Percentiles rank a stretch among this genome's conserved stretches.
Conservation (phyloP, 2,113 vertebrate genomes). For the Sigmodon hispidus region DNA sequence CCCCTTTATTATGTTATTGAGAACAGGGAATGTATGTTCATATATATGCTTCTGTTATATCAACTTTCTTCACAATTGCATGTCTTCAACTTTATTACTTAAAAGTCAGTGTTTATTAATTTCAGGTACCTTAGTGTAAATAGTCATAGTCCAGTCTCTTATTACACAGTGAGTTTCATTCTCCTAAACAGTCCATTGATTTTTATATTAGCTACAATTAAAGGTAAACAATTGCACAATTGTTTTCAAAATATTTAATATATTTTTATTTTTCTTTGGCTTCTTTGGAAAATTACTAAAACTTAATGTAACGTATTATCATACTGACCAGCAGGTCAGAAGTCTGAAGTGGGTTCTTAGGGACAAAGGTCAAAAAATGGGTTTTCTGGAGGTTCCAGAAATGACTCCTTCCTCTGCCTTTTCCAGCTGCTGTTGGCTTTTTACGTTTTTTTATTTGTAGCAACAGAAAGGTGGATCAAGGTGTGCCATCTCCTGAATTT, state of each 20-base stretch:
- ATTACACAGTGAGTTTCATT: constrained; percentile 61
- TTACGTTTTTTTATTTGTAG: not conserved
- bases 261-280: not conserved
- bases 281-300: not conserved
- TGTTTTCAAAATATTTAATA: not conserved
- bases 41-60: not conserved
- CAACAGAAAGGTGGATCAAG: not conserved
- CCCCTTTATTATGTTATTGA: not conserved
- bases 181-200: constrained; percentile 61
- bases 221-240: constrained; percentile 16
- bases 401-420: not conserved
- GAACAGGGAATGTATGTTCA: not conserved
- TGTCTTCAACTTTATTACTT: constrained; percentile 66
- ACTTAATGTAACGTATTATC: not conserved
- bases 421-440: not conserved
- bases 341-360: not conserved
- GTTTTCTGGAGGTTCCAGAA: not conserved
- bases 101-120: constrained; percentile 43
- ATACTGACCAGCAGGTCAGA: not conserved
- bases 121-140: constrained; percentile 31
- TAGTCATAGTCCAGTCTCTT: not conserved
- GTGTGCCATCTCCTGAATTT: not conserved
- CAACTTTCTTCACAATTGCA: not conserved
- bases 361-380: not conserved
- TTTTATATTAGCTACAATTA: constrained; percentile 50